phyloP scores from a whole-genome alignment of 2,113 vertebrate genomes.

The Promerops cafer region DNA sequence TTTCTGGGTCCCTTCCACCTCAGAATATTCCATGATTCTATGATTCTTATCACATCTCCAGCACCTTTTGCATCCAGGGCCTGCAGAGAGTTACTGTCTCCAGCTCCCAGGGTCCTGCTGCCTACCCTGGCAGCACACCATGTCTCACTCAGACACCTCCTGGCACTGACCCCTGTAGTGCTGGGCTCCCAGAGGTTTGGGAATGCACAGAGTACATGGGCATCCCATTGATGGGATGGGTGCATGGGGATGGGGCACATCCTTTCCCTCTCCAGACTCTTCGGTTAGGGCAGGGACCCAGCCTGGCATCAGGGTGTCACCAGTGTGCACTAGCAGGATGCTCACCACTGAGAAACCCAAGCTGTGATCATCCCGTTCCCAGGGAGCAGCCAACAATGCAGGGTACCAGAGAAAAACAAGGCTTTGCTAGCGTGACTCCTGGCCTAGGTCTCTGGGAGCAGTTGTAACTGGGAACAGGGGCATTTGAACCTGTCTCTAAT shows the following conservation, averaged over 20 bases:
- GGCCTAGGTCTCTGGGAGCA: neutral
- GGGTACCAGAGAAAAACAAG: neutral
- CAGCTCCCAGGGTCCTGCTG: neutral
- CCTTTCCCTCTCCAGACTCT: neutral
- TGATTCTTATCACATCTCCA: neutral
- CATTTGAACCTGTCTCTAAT: neutral
- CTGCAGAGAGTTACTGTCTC: rapidly evolving
- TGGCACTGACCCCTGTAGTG: neutral
- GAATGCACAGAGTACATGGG: neutral
- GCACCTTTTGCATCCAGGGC: neutral
- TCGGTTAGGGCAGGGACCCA: neutral
- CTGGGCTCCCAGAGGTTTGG: neutral
- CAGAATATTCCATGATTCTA: neutral
- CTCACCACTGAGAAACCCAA: neutral
- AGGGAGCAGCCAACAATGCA: neutral
- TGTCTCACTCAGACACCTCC: neutral
- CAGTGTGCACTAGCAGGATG: neutral
- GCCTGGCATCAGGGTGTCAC: neutral
- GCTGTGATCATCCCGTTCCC: neutral
- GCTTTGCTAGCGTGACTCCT: neutral
- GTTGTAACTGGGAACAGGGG: neutral
- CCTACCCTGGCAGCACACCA: rapidly evolving
- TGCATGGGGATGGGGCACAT: no score
- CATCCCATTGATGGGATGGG: neutral
- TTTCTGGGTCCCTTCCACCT: neutral